These are phyloP conservation scores for Chiloscyllium plagiosum DNA, from an alignment of 2,113 vertebrate genomes.

Conservation along the genomic window DNA sequence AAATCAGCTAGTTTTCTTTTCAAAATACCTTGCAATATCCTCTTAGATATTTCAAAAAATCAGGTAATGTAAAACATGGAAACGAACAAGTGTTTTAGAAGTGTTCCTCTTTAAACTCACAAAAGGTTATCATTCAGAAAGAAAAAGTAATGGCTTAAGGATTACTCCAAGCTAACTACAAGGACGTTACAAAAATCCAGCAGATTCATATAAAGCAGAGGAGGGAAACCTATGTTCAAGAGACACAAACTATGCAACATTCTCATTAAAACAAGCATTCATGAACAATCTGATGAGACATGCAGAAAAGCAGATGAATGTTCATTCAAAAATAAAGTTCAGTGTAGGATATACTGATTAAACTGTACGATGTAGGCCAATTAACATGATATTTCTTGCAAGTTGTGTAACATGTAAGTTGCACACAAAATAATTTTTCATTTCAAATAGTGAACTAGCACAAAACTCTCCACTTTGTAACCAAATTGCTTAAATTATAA, in stretches of 20 bases:
- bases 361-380: constrained; percentile 40
- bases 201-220: constrained; percentile 90
- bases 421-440: background rate
- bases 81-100: constrained; percentile 60
- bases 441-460: background rate
- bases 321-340: constrained; percentile 76
- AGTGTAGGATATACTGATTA: constrained; percentile 78
- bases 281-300: constrained; percentile 98
- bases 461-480: background rate
- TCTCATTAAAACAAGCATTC: constrained; percentile 98
- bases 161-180: constrained; percentile 95
- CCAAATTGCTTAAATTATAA: background rate
- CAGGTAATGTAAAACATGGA: constrained; percentile 47
- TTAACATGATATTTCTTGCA: background rate
- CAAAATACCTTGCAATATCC: background rate
- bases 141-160: constrained; percentile 74
- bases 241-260: constrained; percentile 98
- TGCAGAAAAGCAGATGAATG: constrained; percentile 97
- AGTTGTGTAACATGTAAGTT: background rate
- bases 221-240: constrained; percentile 92
- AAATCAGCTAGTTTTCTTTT: background rate
- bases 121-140: constrained; percentile 71
- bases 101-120: constrained; percentile 91
- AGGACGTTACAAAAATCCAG: constrained; percentile 92
- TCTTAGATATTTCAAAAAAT: background rate